Percentiles rank a stretch among this genome's conserved stretches.
Conservation (phyloP, 2,888 invertebrate genomes). For the Argyresthia goedartella region DNA sequence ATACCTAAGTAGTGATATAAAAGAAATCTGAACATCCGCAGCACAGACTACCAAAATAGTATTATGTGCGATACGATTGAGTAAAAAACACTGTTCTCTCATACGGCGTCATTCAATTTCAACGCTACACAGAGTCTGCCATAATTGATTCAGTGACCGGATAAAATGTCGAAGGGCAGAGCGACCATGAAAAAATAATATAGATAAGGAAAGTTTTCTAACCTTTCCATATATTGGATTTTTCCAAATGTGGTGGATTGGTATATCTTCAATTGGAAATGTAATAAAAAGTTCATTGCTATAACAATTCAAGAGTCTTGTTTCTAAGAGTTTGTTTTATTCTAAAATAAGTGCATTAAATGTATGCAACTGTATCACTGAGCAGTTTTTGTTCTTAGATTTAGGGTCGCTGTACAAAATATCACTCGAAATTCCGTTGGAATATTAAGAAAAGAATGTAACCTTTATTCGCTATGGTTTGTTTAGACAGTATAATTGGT, state of each 20-base stretch:
- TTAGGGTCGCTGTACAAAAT: slow-evolving; percentile 17
- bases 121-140: neutral
- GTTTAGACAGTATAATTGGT: neutral
- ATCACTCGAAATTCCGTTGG: slow-evolving; percentile 31
- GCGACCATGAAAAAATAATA: neutral
- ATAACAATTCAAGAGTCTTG: no score
- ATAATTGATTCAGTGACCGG: slow-evolving; percentile 7
- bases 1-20: no score
- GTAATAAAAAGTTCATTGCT: no score
- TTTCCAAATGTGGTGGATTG: no score
- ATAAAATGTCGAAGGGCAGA: neutral
- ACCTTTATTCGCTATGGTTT: neutral
- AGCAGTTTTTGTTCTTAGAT: no score
- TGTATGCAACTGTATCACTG: no score
- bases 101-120: slow-evolving; percentile 3
- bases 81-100: neutral
- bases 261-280: no score
- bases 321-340: no score
- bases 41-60: no score
- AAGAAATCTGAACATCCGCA: no score
- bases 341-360: no score
- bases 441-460: slow-evolving; percentile 22
- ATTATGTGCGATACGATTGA: no score
- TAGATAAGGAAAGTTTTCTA: neutral
- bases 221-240: neutral